Percentiles rank a stretch among this genome's conserved stretches.
These are phyloP conservation scores for Mesocentrotus franciscanus DNA, from an alignment of 53 echinoderm and acorn worm species.

Conservation along the genomic window DNA sequence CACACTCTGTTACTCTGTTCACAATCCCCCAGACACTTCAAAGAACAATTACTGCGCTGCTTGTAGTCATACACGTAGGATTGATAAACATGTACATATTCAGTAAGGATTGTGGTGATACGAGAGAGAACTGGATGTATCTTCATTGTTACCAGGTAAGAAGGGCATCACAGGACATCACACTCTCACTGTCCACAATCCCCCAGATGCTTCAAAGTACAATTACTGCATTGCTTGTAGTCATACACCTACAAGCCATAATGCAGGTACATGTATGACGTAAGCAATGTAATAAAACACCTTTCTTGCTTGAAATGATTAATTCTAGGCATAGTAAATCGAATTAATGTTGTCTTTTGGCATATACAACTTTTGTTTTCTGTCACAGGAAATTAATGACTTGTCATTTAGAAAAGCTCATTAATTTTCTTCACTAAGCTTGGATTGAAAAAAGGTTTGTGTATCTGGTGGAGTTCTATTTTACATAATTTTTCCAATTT, in stretches of 20 bases:
- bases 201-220: background rate
- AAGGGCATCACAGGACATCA: background rate
- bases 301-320: too few species aligned
- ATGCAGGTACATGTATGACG: too few species aligned
- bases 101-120: constrained; percentile 75
- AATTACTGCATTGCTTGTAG: too few species aligned
- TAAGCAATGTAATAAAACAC: too few species aligned
- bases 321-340: too few species aligned
- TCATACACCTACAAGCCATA: too few species aligned
- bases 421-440: too few species aligned
- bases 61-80: background rate
- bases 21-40: background rate
- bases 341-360: too few species aligned
- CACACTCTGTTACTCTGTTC: background rate
- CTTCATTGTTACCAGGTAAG: constrained; percentile 85
- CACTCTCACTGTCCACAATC: background rate
- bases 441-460: background rate
- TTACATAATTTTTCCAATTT: background rate
- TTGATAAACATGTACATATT: too few species aligned
- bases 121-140: constrained; percentile 92
- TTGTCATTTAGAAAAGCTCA: too few species aligned
- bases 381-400: too few species aligned
- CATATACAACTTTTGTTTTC: too few species aligned
- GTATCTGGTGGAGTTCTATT: background rate
- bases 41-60: background rate